Evolutionary conservation across 2,888 invertebrate species (phyloP).

Genomic region (Zeuzera pyrina): DNA sequence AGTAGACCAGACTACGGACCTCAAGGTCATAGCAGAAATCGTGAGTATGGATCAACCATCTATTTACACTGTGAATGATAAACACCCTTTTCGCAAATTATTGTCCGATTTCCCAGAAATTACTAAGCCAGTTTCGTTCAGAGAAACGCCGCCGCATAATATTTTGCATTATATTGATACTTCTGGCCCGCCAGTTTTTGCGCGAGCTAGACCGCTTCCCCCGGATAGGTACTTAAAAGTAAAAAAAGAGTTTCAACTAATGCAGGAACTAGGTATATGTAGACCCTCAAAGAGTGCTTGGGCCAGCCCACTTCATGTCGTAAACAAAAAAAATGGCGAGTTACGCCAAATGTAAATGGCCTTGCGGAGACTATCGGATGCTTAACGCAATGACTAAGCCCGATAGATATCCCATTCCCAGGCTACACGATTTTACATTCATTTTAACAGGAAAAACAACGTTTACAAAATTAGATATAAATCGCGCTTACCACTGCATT

Average conservation of each 20-base stretch:
- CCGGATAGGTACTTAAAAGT: no score
- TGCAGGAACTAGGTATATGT: background rate
- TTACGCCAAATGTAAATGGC: no score
- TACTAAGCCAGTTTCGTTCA: background rate
- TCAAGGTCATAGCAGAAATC: background rate
- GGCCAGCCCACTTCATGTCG: conserved; percentile 4
- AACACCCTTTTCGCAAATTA: background rate
- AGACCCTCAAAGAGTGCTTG: conserved; percentile 2
- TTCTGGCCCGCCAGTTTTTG: conserved; percentile 1
- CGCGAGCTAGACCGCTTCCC: conserved; percentile 1
- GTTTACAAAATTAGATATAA: conserved; percentile 13
- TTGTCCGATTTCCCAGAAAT: background rate
- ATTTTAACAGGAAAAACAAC: background rate
- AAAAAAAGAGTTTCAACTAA: background rate
- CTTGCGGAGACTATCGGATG: background rate
- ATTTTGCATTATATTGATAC: conserved; percentile 5
- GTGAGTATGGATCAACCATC: background rate
- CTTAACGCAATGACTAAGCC: background rate
- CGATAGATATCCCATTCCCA: conserved; percentile 6
- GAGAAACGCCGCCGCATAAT: background rate
- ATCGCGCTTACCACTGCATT: conserved; percentile 31
- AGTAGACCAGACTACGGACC: background rate
- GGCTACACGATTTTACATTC: conserved; percentile 6
- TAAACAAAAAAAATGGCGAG: conserved; percentile 2
- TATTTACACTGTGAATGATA: background rate